Base-by-base conservation (phyloP, 2,888 invertebrate genomes). In the Drosophila mulleri region DNA sequence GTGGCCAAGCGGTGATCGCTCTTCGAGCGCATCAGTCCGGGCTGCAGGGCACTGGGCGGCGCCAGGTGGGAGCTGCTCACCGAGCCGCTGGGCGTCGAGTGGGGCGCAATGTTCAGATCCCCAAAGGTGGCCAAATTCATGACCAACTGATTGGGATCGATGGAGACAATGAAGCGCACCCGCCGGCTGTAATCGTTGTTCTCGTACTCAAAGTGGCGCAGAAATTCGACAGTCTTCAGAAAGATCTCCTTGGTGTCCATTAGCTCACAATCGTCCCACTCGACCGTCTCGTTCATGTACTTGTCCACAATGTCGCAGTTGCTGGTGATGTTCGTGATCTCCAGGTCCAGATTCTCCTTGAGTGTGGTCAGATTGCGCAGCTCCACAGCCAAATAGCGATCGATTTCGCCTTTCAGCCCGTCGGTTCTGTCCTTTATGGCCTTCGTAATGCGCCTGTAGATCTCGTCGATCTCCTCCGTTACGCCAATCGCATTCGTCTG, bases 221-320 rank as follows among this genome's bases (percentile, higher is more conserved):
- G 95, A 93, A 98, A 98, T 91, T 99, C 98, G 54, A 99, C 96
- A 18, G 98, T 98, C 93, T 98, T 98, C 26, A 98, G 94, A 94
- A 98, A 98, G 77, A 98, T 98, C 93, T 98, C 98, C 94, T 99
- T 99, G 67, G 98, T 97, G 91, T 98, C 98, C 94, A 98, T 97
- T 78, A 98, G 94, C 92, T 98, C 98, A 76, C 97, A 96, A 89
- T 98, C 97, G 86, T 98, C 98, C 96, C 98, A 98, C 88, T 97
- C 96, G 45, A 97, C 96, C 75, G 96, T 96, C 83, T 97, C 97
- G 90, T 96, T 97, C 94, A 98, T 97, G 92, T 98, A 97, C 92
- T 98, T 98, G 93, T 99, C 98, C 57, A 98, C 98, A 91, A 98
- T 94, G 93, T 99, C 98, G 94, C 98, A 98, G 93, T 99, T 99